A percentile compares a stretch with the other conserved stretches of the same genome.
These are phyloP conservation scores for Seriola quinqueradiata DNA, from an alignment of 2,113 vertebrate species.

Conservation along the genomic window DNA sequence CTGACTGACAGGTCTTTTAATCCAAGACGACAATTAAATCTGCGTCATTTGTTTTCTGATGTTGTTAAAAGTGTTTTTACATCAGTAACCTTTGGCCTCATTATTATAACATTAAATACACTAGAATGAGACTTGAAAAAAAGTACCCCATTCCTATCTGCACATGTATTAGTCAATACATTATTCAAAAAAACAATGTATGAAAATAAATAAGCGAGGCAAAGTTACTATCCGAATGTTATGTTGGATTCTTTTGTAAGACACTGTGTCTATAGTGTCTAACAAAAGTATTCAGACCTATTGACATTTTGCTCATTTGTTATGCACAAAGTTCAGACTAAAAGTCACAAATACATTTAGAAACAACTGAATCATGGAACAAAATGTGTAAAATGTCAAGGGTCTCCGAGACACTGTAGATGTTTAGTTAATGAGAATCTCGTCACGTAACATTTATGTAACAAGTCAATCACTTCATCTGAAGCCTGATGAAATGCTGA, in stretches of 20 bases:
- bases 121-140: background rate
- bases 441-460: slow-evolving; percentile 8
- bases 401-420: slow-evolving; percentile 26
- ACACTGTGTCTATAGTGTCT: background rate
- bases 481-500: slow-evolving; percentile 15
- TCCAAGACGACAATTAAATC: too few relatives aligned
- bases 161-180: too few relatives aligned
- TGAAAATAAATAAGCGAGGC: background rate
- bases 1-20: slow-evolving; percentile 4
- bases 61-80: background rate
- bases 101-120: background rate
- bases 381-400: slow-evolving; percentile 40
- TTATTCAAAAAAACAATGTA: too few relatives aligned
- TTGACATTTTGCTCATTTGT: slow-evolving; percentile 49
- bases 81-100: too few relatives aligned
- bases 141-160: too few relatives aligned
- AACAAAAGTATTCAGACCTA: slow-evolving; percentile 42
- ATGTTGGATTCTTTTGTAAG: slow-evolving; percentile 3
- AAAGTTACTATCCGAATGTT: slow-evolving; percentile 15
- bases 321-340: slow-evolving; percentile 18
- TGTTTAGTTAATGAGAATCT: slow-evolving; percentile 36
- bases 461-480: background rate
- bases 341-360: slow-evolving; percentile 25
- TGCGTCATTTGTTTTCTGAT: background rate
- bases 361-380: background rate